phyloP scores from a whole-genome alignment of 2,888 invertebrate genomes.

The Oxytorus armatus region DNA sequence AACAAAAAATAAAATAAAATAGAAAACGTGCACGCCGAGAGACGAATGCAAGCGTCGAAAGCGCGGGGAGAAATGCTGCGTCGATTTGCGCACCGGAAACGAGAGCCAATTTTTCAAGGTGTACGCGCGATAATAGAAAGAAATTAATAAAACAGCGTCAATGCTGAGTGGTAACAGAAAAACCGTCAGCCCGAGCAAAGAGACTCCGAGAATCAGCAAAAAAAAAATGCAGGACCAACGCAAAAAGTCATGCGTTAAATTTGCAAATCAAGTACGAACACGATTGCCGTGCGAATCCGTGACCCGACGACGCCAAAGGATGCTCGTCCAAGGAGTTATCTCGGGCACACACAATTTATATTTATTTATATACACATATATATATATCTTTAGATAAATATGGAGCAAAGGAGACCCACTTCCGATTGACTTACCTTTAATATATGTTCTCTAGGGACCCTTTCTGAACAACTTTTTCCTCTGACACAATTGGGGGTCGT shows the following conservation, averaged over 20 bases:
- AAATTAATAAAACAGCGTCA: slow-evolving; percentile 8
- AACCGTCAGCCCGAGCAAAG: background rate
- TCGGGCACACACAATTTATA: background rate
- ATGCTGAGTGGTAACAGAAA: background rate
- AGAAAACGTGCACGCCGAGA: background rate
- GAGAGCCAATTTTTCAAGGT: slow-evolving; percentile 5
- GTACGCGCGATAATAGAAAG: slow-evolving; percentile 5
- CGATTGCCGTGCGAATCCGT: slow-evolving; percentile 24
- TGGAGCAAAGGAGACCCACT: too few relatives aligned
- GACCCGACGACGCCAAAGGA: slow-evolving; percentile 2
- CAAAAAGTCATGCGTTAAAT: background rate
- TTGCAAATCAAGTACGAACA: slow-evolving; percentile 12
- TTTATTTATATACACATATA: too few relatives aligned
- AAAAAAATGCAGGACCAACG: background rate
- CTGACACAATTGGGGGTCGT: too few relatives aligned
- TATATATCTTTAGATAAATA: too few relatives aligned
- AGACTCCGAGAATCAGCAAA: background rate
- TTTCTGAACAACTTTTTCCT: too few relatives aligned
- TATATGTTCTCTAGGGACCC: too few relatives aligned
- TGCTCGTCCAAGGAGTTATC: background rate
- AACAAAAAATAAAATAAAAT: too few relatives aligned
- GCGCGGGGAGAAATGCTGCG: background rate
- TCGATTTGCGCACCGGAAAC: background rate
- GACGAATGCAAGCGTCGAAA: slow-evolving; percentile 5
- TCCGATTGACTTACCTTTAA: too few relatives aligned